Evolutionary conservation across 2,113 vertebrate species (phyloP).

Genomic region (Vidua macroura): DNA sequence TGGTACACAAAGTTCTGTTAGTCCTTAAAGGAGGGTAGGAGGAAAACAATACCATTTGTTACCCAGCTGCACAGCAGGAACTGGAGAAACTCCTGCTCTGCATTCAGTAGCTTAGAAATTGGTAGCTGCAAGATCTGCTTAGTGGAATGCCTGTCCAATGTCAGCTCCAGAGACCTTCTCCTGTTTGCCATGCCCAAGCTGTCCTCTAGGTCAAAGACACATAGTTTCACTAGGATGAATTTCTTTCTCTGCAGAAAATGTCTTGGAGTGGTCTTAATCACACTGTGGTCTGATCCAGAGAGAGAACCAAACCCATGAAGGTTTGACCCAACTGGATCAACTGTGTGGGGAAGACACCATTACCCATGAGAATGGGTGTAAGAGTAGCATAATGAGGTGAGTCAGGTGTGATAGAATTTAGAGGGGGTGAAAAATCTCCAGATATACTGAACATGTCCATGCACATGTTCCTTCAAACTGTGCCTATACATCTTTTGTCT

Average conservation of each 20-base stretch:
- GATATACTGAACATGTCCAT: neutral
- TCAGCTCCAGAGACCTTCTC: neutral
- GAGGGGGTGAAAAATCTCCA: neutral
- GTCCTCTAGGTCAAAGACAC: neutral
- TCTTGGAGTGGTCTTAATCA: neutral
- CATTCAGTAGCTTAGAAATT: neutral
- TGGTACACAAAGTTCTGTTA: neutral
- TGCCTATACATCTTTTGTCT: neutral
- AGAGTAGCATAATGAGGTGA: neutral
- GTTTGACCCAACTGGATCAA: neutral
- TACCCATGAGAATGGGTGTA: rapidly evolving
- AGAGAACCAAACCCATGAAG: neutral
- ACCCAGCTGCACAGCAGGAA: neutral
- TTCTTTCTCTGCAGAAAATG: neutral
- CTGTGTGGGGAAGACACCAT: neutral
- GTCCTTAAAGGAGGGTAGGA: neutral
- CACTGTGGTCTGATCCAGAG: neutral
- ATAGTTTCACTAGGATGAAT: neutral
- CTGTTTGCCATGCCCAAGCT: neutral
- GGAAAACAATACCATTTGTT: neutral
- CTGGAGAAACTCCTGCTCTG: neutral
- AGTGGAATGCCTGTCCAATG: neutral
- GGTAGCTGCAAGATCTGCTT: neutral
- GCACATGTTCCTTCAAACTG: neutral
- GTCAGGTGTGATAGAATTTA: neutral